These are phyloP conservation scores for Eumaeus atala DNA, from an alignment of 1,140 invertebrate genomes.

Conservation along the genomic window DNA sequence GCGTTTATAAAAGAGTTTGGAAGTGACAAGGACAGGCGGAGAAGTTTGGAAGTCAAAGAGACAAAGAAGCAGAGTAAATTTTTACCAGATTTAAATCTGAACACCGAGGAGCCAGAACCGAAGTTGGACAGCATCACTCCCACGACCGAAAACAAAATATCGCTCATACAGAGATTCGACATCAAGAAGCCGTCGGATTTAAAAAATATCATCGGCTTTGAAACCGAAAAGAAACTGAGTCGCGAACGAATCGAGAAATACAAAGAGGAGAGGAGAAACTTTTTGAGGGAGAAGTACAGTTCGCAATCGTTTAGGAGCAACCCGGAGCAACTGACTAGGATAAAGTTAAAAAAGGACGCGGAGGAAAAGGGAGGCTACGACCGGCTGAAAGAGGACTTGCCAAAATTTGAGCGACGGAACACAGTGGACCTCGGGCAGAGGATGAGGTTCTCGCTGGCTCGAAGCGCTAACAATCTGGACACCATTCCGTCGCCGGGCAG, in stretches of 20 bases:
- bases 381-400: slow-evolving; percentile 43
- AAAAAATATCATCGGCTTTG: slow-evolving; percentile 69
- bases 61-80: slow-evolving; percentile 69
- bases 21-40: slow-evolving; percentile 56
- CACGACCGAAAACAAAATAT: slow-evolving; percentile 76
- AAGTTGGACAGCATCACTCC: slow-evolving; percentile 67
- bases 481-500: slow-evolving; percentile 49
- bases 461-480: slow-evolving; percentile 52
- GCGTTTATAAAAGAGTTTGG: slow-evolving; percentile 80
- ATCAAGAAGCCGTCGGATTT: slow-evolving; percentile 44
- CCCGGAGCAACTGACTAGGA: slow-evolving; percentile 51
- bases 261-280: slow-evolving; percentile 91
- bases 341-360: slow-evolving; percentile 56
- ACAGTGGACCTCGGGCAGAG: slow-evolving; percentile 68
- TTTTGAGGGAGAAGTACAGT: slow-evolving; percentile 89
- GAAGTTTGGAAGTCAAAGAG: slow-evolving; percentile 71
- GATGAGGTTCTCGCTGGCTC: slow-evolving; percentile 58
- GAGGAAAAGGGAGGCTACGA: slow-evolving; percentile 49
- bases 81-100: slow-evolving; percentile 74
- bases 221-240: slow-evolving; percentile 76
- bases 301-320: slow-evolving; percentile 85
- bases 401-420: slow-evolving; percentile 65
- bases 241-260: slow-evolving; percentile 90
- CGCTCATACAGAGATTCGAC: slow-evolving; percentile 73
- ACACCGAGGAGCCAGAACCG: slow-evolving; percentile 44